Evolutionary conservation across 2,888 invertebrate species (phyloP).

Genomic region (Exephanes ischioxanthus): DNA sequence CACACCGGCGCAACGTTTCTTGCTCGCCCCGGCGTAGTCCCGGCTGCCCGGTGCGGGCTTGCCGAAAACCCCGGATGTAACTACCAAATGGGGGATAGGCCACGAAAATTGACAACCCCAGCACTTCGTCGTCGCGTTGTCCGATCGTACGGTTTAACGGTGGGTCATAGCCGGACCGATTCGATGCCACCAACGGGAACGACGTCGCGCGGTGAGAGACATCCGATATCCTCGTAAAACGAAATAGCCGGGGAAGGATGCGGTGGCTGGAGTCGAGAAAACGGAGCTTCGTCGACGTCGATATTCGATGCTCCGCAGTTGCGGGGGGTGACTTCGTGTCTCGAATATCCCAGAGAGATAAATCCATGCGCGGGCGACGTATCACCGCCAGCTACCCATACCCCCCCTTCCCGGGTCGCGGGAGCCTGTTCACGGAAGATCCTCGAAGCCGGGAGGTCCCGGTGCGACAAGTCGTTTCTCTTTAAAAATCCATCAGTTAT

Average conservation of each 20-base stretch:
- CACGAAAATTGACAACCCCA: slow-evolving; percentile 37
- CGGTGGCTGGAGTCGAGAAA: slow-evolving; percentile 49
- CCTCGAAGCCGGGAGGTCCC: slow-evolving; percentile 12
- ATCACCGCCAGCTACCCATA: neutral
- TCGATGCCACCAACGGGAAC: slow-evolving; percentile 37
- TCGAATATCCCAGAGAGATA: slow-evolving; percentile 63
- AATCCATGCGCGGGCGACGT: slow-evolving; percentile 43
- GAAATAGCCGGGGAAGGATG: neutral
- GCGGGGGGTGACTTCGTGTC: slow-evolving; percentile 56
- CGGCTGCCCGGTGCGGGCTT: neutral
- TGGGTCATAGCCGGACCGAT: neutral
- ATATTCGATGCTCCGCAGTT: slow-evolving; percentile 48
- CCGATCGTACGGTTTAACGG: slow-evolving; percentile 21
- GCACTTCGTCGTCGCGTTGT: slow-evolving; percentile 27
- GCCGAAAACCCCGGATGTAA: slow-evolving; percentile 37
- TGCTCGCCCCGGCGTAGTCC: neutral
- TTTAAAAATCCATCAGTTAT: slow-evolving; percentile 62
- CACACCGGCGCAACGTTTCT: slow-evolving; percentile 3
- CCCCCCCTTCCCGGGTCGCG: neutral
- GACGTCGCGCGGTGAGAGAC: slow-evolving; percentile 44
- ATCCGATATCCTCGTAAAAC: slow-evolving; percentile 67
- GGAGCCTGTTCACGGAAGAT: slow-evolving; percentile 12
- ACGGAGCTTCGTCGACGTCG: slow-evolving; percentile 34
- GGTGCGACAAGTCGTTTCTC: slow-evolving; percentile 36
- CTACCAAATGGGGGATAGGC: slow-evolving; percentile 44